Conservation (phyloP, 2,797 vertebrate species). For the Adrianichthys oophorus region DNA sequence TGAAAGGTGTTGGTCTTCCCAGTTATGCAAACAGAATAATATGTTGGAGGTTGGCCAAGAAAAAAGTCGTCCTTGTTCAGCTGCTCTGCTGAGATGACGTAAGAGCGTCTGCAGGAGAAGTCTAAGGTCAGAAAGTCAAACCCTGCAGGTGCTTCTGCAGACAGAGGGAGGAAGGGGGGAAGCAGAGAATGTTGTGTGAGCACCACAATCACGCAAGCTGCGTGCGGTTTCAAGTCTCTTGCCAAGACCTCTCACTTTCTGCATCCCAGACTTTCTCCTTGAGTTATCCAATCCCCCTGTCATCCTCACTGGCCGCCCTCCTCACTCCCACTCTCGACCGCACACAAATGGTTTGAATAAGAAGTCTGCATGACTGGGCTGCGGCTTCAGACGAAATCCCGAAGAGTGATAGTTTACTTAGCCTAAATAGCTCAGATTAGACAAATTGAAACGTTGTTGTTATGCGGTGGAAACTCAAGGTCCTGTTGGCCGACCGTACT, state of each 20-base stretch:
- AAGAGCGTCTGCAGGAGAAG: slow-evolving; percentile 8
- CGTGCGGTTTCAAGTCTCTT: slow-evolving; percentile 77
- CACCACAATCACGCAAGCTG: slow-evolving; percentile 78
- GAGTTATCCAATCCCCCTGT: slow-evolving; percentile 81
- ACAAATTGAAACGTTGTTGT: slow-evolving; percentile 87
- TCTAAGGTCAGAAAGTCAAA: slow-evolving; percentile 54
- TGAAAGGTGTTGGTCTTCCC: not conserved
- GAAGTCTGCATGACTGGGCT: slow-evolving; percentile 84
- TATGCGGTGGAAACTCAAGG: slow-evolving; percentile 85
- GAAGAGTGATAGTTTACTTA: slow-evolving; percentile 87
- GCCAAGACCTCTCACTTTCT: slow-evolving; percentile 84
- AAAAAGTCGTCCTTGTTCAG: not conserved
- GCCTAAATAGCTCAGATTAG: slow-evolving; percentile 87
- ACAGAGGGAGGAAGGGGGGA: slow-evolving; percentile 30
- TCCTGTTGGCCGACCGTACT: slow-evolving; percentile 67
- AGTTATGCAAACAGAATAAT: slow-evolving; percentile 3
- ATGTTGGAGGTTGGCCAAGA: slow-evolving; percentile 1
- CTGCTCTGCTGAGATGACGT: not conserved
- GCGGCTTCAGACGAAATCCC: slow-evolving; percentile 77
- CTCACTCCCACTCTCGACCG: slow-evolving; percentile 63
- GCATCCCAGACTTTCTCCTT: slow-evolving; percentile 74
- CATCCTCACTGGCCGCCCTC: slow-evolving; percentile 52
- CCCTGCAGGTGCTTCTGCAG: slow-evolving; percentile 72
- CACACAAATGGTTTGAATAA: slow-evolving; percentile 92
- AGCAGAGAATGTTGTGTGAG: slow-evolving; percentile 47